Conservation (phyloP, 2,113 vertebrate species). For the Bagarius yarrelli region DNA sequence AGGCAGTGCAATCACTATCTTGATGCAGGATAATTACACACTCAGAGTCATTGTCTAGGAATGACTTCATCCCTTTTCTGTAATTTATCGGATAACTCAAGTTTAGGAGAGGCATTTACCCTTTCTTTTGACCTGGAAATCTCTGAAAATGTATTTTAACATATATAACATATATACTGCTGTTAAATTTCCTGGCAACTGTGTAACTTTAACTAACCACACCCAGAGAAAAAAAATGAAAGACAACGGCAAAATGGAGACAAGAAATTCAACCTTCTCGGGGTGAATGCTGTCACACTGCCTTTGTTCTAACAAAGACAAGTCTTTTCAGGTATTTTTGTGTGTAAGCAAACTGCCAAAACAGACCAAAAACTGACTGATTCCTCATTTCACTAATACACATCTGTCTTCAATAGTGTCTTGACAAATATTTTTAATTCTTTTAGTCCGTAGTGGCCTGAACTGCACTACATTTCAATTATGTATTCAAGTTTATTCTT, state of each 20-base stretch:
- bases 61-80: constrained; percentile 33
- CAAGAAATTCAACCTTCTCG: background rate
- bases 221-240: background rate
- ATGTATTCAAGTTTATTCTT: background rate
- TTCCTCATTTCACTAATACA: background rate
- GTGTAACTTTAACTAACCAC: background rate
- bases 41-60: constrained; percentile 48
- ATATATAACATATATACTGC: background rate
- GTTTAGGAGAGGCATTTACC: background rate
- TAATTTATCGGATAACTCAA: constrained; percentile 12
- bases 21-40: constrained; percentile 58
- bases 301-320: background rate
- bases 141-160: background rate
- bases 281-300: background rate
- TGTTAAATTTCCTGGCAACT: background rate
- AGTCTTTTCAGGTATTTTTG: constrained; percentile 1
- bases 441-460: too few relatives aligned
- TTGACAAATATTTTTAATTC: background rate
- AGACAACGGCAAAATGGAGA: background rate
- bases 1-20: constrained; percentile 50
- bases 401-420: too few relatives aligned
- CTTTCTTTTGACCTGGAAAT: background rate
- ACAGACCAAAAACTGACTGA: background rate
- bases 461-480: background rate
- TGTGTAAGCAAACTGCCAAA: background rate